phyloP scores from a whole-genome alignment of 2,888 invertebrate species.

The Mamestra brassicae region DNA sequence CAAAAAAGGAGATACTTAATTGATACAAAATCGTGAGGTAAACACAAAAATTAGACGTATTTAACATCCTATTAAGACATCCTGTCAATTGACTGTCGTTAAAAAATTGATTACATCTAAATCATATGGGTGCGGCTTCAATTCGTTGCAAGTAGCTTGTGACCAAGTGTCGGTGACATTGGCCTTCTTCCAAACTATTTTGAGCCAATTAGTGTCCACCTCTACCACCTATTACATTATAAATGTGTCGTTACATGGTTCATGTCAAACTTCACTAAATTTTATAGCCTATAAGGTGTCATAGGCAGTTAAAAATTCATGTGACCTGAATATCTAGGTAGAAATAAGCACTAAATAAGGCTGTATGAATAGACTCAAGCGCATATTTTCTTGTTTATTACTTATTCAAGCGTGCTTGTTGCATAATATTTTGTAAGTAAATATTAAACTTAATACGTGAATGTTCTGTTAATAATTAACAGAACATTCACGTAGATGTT shows the following conservation, averaged over 20 bases:
- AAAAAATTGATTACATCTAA: conserved; percentile 60
- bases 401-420: conserved; percentile 9
- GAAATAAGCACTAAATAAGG: conserved; percentile 44
- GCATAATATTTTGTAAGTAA: conserved; percentile 20
- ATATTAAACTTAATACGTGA: not conserved
- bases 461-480: not conserved
- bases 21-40: conserved; percentile 27
- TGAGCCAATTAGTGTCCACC: conserved; percentile 69
- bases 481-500: not conserved
- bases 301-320: conserved; percentile 48
- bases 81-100: conserved; percentile 39
- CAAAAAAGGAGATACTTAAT: conserved; percentile 14
- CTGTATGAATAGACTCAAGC: conserved; percentile 12
- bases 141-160: conserved; percentile 43
- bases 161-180: conserved; percentile 74
- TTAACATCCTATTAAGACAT: conserved; percentile 38
- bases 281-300: conserved; percentile 42
- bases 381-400: conserved; percentile 24
- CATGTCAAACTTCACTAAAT: conserved; percentile 49
- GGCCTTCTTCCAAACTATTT: conserved; percentile 77
- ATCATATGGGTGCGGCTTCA: conserved; percentile 70
- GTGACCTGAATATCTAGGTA: conserved; percentile 55
- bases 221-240: conserved; percentile 48
- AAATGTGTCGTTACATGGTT: conserved; percentile 29
- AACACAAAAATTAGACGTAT: conserved; percentile 19